A percentile compares a stretch with the other conserved stretches of the same genome.
These are phyloP conservation scores for Brachyalestes nurse DNA, from an alignment of 2,797 vertebrate species.

Conservation along the genomic window DNA sequence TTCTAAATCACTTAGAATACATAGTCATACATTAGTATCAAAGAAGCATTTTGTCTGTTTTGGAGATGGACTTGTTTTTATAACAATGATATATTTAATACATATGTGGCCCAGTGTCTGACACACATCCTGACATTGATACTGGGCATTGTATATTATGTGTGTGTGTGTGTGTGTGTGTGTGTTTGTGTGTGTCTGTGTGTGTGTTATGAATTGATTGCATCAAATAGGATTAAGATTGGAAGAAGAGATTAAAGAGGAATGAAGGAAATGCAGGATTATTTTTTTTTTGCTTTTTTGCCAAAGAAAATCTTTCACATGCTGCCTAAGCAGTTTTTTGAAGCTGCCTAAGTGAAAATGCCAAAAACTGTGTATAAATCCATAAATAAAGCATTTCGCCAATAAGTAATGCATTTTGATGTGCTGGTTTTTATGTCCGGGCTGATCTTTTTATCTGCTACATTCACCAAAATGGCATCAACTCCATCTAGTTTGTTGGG, in stretches of 20 bases:
- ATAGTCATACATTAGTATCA: too few species aligned
- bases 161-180: background rate
- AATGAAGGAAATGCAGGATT: background rate
- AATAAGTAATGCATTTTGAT: constrained; percentile 8
- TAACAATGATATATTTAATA: too few species aligned
- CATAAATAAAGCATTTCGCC: background rate
- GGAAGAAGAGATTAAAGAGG: constrained; percentile 7
- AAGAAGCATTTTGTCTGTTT: too few species aligned
- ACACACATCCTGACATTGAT: too few species aligned
- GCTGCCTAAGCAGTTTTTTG: constrained; percentile 31
- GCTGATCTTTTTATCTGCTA: constrained; percentile 3
- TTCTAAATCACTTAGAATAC: background rate
- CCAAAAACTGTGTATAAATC: background rate
- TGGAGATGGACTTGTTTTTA: too few species aligned
- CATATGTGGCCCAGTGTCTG: too few species aligned
- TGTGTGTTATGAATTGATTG: constrained; percentile 30
- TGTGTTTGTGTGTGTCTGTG: background rate
- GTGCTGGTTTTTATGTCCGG: background rate
- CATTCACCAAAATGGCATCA: constrained; percentile 9
- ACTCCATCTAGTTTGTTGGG: background rate
- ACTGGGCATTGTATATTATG: background rate
- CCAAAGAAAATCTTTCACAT: constrained; percentile 16
- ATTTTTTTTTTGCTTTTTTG: constrained; percentile 20
- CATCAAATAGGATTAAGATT: constrained; percentile 40
- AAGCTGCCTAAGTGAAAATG: constrained; percentile 8